A percentile compares a stretch with the other conserved stretches of the same genome.
Conservation (phyloP, 2,797 vertebrate species). For the Sparus aurata region DNA sequence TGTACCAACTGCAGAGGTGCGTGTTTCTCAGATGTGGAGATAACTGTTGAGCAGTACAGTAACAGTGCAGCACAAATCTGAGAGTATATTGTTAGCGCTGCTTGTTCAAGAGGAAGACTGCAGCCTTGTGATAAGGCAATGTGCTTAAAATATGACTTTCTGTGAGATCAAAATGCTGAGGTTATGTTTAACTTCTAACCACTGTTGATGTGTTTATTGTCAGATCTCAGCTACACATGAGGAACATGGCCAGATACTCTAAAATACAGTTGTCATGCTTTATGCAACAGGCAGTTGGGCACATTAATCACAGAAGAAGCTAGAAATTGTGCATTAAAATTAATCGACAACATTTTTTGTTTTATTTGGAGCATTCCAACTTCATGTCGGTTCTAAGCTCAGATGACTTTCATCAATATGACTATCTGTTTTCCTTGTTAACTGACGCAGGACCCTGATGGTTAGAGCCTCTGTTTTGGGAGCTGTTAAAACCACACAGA, state of each 20-base stretch:
- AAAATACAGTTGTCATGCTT: neutral
- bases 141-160: constrained; percentile 59
- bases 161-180: constrained; percentile 48
- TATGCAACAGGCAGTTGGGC: neutral
- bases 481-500: constrained; percentile 72
- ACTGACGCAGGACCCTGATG: neutral
- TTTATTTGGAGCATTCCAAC: neutral
- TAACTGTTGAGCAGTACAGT: constrained; percentile 31
- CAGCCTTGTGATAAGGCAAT: constrained; percentile 70
- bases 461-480: constrained; percentile 15
- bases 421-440: constrained; percentile 5
- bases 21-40: constrained; percentile 29
- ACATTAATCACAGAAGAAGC: neutral
- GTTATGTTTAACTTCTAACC: constrained; percentile 43
- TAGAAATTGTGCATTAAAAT: neutral
- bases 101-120: constrained; percentile 73
- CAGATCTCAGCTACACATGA: constrained; percentile 10
- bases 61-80: constrained; percentile 53
- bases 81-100: constrained; percentile 56
- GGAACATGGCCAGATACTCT: constrained; percentile 12
- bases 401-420: neutral
- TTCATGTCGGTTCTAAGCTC: neutral
- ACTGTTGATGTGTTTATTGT: neutral
- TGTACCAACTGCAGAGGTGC: constrained; percentile 26
- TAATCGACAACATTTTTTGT: neutral